Evolutionary conservation across 2,113 vertebrate species (phyloP).

Genomic region (Dascyllus trimaculatus): DNA sequence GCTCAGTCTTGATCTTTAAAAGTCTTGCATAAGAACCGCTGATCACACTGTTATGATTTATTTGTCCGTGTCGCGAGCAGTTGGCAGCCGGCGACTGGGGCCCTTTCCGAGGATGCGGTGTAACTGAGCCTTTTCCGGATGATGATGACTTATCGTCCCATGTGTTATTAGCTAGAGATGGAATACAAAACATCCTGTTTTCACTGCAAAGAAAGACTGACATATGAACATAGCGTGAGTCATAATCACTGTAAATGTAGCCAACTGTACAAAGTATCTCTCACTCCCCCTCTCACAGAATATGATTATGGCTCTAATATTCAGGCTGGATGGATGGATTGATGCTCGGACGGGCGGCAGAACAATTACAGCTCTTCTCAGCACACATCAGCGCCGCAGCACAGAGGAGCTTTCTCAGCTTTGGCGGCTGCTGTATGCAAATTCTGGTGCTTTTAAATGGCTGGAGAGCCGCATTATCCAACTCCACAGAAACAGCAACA

Average conservation of each 20-base stretch:
- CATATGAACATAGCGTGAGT: slow-evolving; percentile 67
- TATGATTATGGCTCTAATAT: slow-evolving; percentile 45
- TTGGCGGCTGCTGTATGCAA: neutral
- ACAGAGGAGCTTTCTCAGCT: neutral
- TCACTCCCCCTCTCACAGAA: slow-evolving; percentile 48
- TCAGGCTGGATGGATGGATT: slow-evolving; percentile 35
- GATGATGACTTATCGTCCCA: slow-evolving; percentile 39
- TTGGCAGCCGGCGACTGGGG: slow-evolving; percentile 13
- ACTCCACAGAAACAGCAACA: slow-evolving; percentile 19
- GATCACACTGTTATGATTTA: slow-evolving; percentile 28
- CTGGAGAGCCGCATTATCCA: neutral
- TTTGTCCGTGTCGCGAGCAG: slow-evolving; percentile 16
- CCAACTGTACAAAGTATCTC: slow-evolving; percentile 54
- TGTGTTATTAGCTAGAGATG: slow-evolving; percentile 44
- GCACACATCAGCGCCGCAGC: slow-evolving; percentile 4
- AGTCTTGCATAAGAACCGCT: slow-evolving; percentile 19
- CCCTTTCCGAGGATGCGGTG: slow-evolving; percentile 9
- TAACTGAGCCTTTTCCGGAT: slow-evolving; percentile 34
- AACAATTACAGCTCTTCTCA: slow-evolving; percentile 3
- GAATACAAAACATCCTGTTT: slow-evolving; percentile 63
- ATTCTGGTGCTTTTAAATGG: slow-evolving; percentile 3
- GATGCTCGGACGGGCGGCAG: slow-evolving; percentile 23
- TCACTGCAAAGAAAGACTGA: slow-evolving; percentile 59
- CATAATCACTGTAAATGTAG: slow-evolving; percentile 57
- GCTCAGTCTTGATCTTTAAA: slow-evolving; percentile 44